Evolutionary conservation across 2,113 vertebrate species (phyloP).

Genomic region (Hylia prasina): DNA sequence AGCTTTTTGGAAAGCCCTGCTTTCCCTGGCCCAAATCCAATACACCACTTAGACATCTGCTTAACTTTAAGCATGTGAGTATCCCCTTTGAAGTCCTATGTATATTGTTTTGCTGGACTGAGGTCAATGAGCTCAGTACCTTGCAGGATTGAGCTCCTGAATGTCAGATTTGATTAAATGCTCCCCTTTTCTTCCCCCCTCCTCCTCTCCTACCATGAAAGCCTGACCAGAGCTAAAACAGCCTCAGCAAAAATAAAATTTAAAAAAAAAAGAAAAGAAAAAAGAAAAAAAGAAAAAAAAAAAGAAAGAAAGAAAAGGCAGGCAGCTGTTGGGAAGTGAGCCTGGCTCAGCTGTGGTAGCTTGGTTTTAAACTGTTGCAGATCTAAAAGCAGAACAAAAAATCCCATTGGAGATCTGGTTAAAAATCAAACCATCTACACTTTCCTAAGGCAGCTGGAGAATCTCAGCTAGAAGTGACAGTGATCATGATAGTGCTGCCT

Average conservation of each 20-base stretch:
- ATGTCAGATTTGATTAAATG: constrained; percentile 63
- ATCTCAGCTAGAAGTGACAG: background rate
- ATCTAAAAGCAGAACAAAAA: background rate
- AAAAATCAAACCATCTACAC: background rate
- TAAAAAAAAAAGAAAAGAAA: too few relatives aligned
- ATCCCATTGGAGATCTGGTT: background rate
- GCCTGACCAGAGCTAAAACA: constrained; percentile 17
- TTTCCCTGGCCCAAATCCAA: constrained; percentile 50
- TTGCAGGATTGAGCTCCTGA: constrained; percentile 59
- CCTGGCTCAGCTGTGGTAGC: background rate
- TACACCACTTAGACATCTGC: constrained; percentile 53
- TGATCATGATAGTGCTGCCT: fast-evolving
- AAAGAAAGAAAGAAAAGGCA: background rate
- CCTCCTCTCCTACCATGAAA: background rate
- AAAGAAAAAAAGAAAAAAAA: too few relatives aligned
- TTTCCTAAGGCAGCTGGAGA: background rate
- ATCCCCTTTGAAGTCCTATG: constrained; percentile 59
- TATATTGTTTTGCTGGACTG: constrained; percentile 50
- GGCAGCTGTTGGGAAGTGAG: constrained; percentile 4
- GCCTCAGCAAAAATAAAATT: background rate
- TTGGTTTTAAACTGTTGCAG: constrained; percentile 26
- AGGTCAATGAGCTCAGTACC: constrained; percentile 62
- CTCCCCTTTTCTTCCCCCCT: background rate
- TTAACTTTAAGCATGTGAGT: constrained; percentile 65
- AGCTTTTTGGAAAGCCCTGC: constrained; percentile 24